Percentiles rank a stretch among this genome's conserved stretches.
Evolutionary conservation across 2,113 vertebrate genomes (phyloP).

Genomic region (Picathartes gymnocephalus): DNA sequence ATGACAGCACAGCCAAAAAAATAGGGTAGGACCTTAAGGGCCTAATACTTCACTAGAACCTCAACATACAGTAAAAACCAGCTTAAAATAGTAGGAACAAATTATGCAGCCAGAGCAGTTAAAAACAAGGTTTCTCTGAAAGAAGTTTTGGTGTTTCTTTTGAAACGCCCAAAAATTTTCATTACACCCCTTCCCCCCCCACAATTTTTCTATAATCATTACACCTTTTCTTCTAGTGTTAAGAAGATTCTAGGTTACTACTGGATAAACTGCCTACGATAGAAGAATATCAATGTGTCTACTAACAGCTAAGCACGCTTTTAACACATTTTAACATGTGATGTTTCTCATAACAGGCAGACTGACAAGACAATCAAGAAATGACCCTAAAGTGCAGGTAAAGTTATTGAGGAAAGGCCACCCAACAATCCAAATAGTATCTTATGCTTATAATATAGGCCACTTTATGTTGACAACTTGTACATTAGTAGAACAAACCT

Average conservation of each 20-base stretch:
- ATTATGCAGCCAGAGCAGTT: neutral
- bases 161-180: neutral
- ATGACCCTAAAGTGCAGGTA: neutral
- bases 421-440: neutral
- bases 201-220: neutral
- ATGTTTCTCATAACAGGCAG: neutral
- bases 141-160: neutral
- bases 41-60: neutral
- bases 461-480: neutral
- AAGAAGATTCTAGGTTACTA: neutral
- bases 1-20: neutral
- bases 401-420: neutral
- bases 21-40: neutral
- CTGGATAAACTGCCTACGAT: neutral
- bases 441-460: neutral
- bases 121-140: neutral
- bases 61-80: neutral
- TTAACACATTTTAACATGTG: neutral
- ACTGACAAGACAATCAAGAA: neutral
- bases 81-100: neutral
- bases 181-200: fast-evolving
- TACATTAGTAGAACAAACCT: neutral
- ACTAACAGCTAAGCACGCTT: neutral
- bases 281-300: neutral
- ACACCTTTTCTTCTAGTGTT: neutral